Evolutionary conservation across 2,888 invertebrate species (phyloP), one percentile per base, ranked within the genome.

Genomic region (Drosophila putrida): DNA sequence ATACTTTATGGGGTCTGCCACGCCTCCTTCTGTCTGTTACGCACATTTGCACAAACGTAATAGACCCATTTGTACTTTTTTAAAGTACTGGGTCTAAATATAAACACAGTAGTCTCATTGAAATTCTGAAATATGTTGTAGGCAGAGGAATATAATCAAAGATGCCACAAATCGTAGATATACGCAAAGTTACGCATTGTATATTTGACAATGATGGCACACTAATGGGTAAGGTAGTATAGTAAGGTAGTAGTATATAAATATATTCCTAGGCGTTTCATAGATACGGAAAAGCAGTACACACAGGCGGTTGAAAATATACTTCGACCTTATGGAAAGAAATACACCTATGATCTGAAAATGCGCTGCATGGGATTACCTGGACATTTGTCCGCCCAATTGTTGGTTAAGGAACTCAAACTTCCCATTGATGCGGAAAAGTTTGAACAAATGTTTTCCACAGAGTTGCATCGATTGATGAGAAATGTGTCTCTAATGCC

Each of bases 271-370:
- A 0, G 0, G 4, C 3, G 31, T 20, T 8, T 8, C 36, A 4
- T 46, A 97, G 97, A 97, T 93, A 96, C 97, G 35, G 97, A 97
- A 93, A 92, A 92, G 10, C 92, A 96, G 60, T 97, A 97, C 90
- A 95, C 95, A 27, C 90, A 94, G 76, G 95, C 95, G 1, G 95
- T 95, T 77, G 94, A 95, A 92, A 94, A 94, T 78, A 92, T 96
- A 47, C 90, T 95, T 28, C 93, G 93, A 46, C 93, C 93, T 13
- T 97, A 94, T 92, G 96, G 95, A 0, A 95, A 96, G 90, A 93
- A 92, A 6, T 97, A 95, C 88, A 95, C 95, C 0, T 96, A 95
- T 94, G 95, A 96, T 9, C 87, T 96, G 36, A 97, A 97, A 92
- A 90, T 93, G 6, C 93, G 93, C 61, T 90, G 94, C 11, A 96